Evolutionary conservation across 2,113 vertebrate genomes (phyloP), one percentile per base, ranked within the genome.

Genomic region (Tachysurus vachellii): DNA sequence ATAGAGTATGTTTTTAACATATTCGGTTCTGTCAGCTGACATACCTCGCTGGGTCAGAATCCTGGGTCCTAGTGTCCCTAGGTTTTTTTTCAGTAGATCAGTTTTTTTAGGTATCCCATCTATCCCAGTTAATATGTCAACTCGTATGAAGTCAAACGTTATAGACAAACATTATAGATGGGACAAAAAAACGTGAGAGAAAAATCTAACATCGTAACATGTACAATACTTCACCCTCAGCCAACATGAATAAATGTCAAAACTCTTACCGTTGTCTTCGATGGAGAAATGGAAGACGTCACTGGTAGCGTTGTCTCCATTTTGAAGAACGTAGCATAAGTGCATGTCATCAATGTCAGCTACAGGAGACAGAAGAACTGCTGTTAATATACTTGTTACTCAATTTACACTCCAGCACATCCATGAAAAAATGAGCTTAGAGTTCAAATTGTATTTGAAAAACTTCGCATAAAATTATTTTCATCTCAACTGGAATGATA

Each of bases 341-440:
- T 96, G 96, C 96, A 96, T 95, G 83, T 96, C 96, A 91, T 97
- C 95, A 17, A 97, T 94, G 92, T 97, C 96, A 91, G 94, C 96
- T 97, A 90, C 93, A 94, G 86, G 59, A 76, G 66, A n/a, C 64
- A n/a, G 28, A 28, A 70, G 10, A 17, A 28, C 70, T 76, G 17
- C 13, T 76, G 42, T 44, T 47, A 75, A 50, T 66, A 28, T 66
- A 17, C 5, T 75, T 42, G 1, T 12, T 13, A 47, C 3, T 26
- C 9, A 1, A 26, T 5, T 26, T 26, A 50, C 42, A 47, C 42
- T 42, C 31, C 6, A 10, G 68, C 17, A 71, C 6, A 71, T 23
- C 10, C 47, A 2, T 42, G 16, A 42, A 71, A 71, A 66, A 13
- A 11, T 73, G 10, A 76, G 17, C 44, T 13, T 2, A 28, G 50